Percentiles rank a stretch among this genome's conserved stretches.
Conservation (phyloP, 2,888 invertebrate genomes). For the Auanema freiburgensis region DNA sequence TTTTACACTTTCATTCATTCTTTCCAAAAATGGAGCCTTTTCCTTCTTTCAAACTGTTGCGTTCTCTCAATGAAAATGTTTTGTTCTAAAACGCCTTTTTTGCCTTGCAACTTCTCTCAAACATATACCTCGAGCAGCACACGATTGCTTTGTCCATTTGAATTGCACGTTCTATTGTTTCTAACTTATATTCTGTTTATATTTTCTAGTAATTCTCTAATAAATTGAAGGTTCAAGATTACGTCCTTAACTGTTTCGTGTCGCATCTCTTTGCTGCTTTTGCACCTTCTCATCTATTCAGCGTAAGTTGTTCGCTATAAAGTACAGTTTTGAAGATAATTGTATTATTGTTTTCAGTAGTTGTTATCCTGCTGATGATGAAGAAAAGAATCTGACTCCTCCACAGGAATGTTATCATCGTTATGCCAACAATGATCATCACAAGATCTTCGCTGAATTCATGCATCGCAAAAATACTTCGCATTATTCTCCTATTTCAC, state of each 20-base stretch:
- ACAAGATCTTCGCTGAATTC: slow-evolving; percentile 55
- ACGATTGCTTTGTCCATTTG: too few species aligned
- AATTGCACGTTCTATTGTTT: too few species aligned
- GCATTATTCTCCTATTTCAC: slow-evolving; percentile 62
- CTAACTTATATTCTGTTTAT: too few species aligned
- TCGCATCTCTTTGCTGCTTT: too few species aligned
- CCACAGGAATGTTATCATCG: slow-evolving; percentile 56
- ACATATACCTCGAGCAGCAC: too few species aligned
- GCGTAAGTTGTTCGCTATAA: too few species aligned
- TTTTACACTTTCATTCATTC: background rate
- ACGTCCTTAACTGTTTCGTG: too few species aligned
- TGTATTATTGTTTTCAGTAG: slow-evolving; percentile 13
- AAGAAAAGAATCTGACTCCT: slow-evolving; percentile 28
- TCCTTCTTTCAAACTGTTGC: background rate
- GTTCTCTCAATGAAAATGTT: background rate
- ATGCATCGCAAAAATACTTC: slow-evolving; percentile 61
- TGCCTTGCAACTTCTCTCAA: too few species aligned
- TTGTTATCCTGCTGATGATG: slow-evolving; percentile 14
- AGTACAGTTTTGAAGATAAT: slow-evolving; percentile 10
- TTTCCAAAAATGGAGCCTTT: background rate
- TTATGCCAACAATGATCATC: slow-evolving; percentile 49
- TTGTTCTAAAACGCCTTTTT: too few species aligned
- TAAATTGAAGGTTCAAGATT: too few species aligned
- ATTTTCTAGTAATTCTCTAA: too few species aligned
- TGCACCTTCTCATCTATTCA: too few species aligned